phyloP scores from a whole-genome alignment of 1,140 invertebrate species.

The Eufriesea mexicana region DNA sequence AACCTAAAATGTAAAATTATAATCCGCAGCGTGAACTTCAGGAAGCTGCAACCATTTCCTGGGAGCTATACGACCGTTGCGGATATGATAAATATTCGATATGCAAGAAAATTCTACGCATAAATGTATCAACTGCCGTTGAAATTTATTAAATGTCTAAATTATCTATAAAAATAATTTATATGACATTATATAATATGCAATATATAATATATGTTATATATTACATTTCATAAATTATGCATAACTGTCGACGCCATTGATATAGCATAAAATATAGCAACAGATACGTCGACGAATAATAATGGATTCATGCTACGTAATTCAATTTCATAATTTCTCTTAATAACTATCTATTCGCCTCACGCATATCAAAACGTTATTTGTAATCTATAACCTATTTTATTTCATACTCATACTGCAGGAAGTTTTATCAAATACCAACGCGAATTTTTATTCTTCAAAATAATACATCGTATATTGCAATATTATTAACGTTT shows the following conservation, averaged over 20 bases:
- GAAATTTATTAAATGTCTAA: too few relatives aligned
- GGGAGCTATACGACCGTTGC: neutral
- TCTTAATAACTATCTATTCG: neutral
- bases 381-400: neutral
- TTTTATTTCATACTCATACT: neutral
- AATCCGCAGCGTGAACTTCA: neutral
- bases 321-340: constrained; percentile 1
- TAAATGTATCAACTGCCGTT: too few relatives aligned
- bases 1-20: neutral
- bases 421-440: too few relatives aligned
- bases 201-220: too few relatives aligned
- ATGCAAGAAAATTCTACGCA: too few relatives aligned
- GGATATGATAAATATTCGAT: too few relatives aligned
- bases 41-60: neutral
- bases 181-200: too few relatives aligned
- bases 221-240: too few relatives aligned
- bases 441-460: neutral
- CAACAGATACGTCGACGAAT: neutral
- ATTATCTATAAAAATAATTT: too few relatives aligned
- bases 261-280: neutral
- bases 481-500: neutral
- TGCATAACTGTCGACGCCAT: too few relatives aligned
- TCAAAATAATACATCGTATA: neutral
- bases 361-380: neutral
- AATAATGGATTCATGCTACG: too few relatives aligned